Base-by-base conservation (phyloP, 2,113 vertebrate species). In the Rattus rattus region DNA sequence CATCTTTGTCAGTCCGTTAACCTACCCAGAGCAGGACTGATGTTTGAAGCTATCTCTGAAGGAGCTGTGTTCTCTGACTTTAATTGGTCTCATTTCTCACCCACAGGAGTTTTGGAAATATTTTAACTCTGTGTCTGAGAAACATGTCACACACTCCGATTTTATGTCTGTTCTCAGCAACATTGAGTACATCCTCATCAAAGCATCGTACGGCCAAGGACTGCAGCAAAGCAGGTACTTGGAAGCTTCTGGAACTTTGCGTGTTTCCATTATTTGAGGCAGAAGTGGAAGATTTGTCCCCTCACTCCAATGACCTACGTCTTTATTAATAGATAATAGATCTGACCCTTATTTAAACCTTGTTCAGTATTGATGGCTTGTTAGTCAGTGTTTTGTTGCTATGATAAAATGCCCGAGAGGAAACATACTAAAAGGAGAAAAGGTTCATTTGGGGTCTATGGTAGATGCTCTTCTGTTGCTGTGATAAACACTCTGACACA, bases 151-250 rank as follows among this genome's bases (percentile, higher is more conserved):
- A 49, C 99, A 96, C 43, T 96, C 98, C 0, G 99, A 99, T 97
- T 99, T 99, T 98, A 98, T 99, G 99, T 99, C 99, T 4, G 97
- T 99, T 33, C 98, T 99, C 80, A 99, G 99, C 97, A 98, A 98
- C 5, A 80, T 99, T 72, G 99, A 99, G 54, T 99, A 99, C 88
- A 94, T 99, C 92, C 98, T 99, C 94, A 99, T 99, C 92, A 99
- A 99, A 96, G 99, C 99, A 28, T 99, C 99, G 0, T 99, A 99
- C 16, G 99, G 99, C 0, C 99, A 98, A 73, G 98, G 98, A 7
- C 98, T 99, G 49, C 99, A 99, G 97, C 99, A 99, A 97, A 99
- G 99, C 99, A 99, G 99, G 99, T 99, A 97, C 67, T 70, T n/a
- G 39, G 67, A 86, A 89, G 14, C 77, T 47, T 97, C 84, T 14